These are phyloP conservation scores for Epizoanthus fatuus DNA, from an alignment of 92 coral and sea anemone species.

Conservation along the genomic window DNA sequence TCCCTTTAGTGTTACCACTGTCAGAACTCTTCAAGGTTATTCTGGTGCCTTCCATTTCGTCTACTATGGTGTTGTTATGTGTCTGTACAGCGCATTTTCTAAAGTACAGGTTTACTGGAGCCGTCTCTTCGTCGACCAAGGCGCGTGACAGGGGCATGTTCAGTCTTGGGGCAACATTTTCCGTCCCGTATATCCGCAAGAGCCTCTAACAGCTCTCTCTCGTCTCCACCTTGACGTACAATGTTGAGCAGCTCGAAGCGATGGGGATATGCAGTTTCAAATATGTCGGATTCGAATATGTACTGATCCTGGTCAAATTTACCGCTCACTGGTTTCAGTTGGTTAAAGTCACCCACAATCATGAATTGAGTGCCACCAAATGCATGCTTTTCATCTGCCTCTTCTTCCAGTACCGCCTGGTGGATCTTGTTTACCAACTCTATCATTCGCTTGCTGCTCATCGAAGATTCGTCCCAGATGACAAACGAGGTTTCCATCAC, in stretches of 20 bases:
- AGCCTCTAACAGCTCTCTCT: constrained; percentile 1
- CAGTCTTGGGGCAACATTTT: constrained; percentile 28
- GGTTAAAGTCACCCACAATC: too few species aligned
- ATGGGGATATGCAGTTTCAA: constrained; percentile 47
- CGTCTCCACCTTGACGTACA: constrained; percentile 37
- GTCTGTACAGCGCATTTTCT: not conserved
- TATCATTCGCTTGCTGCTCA: constrained; percentile 39
- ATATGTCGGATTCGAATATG: constrained; percentile 55
- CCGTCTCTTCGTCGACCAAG: not conserved
- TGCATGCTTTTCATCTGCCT: not conserved
- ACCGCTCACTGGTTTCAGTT: too few species aligned
- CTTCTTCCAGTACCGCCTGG: not conserved
- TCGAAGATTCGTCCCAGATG: constrained; percentile 55
- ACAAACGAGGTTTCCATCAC: constrained; percentile 1
- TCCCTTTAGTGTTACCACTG: not conserved
- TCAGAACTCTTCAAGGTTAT: not conserved
- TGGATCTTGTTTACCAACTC: constrained; percentile 37
- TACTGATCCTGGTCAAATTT: too few species aligned
- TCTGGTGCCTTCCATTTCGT: not conserved
- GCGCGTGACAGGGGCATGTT: not conserved
- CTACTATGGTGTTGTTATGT: not conserved
- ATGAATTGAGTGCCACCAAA: too few species aligned
- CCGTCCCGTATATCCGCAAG: constrained; percentile 29
- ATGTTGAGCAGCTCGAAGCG: constrained; percentile 50
- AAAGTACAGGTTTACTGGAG: not conserved